Evolutionary conservation across 2,113 vertebrate species (phyloP).

Genomic region (Poeciliopsis turrubarensis): DNA sequence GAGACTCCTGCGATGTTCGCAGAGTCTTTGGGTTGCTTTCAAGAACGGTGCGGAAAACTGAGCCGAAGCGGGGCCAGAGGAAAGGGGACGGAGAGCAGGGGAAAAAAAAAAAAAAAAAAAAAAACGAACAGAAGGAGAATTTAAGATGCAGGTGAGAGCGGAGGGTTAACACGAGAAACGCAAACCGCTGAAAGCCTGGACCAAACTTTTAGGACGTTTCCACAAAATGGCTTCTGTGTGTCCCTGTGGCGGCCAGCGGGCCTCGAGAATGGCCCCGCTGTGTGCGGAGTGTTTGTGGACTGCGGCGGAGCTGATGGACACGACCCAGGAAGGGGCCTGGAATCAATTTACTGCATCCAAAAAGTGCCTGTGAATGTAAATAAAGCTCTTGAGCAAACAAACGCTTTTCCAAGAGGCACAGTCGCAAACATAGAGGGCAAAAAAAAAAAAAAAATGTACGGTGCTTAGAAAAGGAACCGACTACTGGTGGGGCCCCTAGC

Average conservation of each 20-base stretch:
- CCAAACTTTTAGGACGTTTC: slow-evolving; percentile 52
- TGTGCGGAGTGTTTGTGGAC: slow-evolving; percentile 74
- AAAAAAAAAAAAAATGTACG: slow-evolving; percentile 52
- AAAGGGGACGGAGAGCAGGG: neutral
- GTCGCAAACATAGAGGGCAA: slow-evolving; percentile 56
- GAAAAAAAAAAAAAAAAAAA: no score
- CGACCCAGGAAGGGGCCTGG: slow-evolving; percentile 79
- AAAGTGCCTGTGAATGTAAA: slow-evolving; percentile 80
- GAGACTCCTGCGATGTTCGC: slow-evolving; percentile 31
- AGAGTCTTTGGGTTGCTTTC: slow-evolving; percentile 28
- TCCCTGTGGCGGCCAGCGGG: slow-evolving; percentile 38
- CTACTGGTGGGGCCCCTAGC: slow-evolving; percentile 30
- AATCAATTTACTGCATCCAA: slow-evolving; percentile 81
- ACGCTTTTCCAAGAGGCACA: slow-evolving; percentile 66
- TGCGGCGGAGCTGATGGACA: slow-evolving; percentile 77
- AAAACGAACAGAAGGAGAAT: slow-evolving; percentile 11
- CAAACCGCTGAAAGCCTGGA: slow-evolving; percentile 39
- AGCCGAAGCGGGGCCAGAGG: neutral
- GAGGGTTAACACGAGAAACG: slow-evolving; percentile 54
- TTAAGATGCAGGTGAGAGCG: slow-evolving; percentile 36
- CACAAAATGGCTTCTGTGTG: slow-evolving; percentile 76
- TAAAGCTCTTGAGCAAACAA: slow-evolving; percentile 81
- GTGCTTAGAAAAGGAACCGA: slow-evolving; percentile 57
- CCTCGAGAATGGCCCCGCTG: slow-evolving; percentile 69
- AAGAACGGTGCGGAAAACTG: slow-evolving; percentile 31